phyloP scores from a whole-genome alignment of 64 coral and sea anemone species.

The Porites lutea region DNA sequence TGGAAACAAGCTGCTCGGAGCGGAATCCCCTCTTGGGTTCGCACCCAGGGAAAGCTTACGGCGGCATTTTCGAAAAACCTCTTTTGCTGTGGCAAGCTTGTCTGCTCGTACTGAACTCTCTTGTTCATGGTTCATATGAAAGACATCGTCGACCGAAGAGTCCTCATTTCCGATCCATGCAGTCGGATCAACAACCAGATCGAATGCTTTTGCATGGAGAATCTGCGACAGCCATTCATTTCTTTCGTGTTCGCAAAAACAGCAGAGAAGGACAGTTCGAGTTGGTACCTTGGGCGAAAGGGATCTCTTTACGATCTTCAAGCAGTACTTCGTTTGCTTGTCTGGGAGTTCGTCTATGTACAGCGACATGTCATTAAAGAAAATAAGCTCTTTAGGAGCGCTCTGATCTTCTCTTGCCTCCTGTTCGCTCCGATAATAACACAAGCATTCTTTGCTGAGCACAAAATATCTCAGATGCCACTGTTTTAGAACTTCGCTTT shows the following conservation, averaged over 20 bases:
- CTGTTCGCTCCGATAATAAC: constrained; percentile 79
- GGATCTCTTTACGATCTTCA: constrained; percentile 78
- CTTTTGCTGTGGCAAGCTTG: constrained; percentile 11
- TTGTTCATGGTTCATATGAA: neutral
- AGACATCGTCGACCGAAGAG: neutral
- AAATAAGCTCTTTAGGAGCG: constrained; percentile 80
- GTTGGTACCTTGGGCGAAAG: constrained; percentile 15
- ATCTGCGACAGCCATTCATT: constrained; percentile 88
- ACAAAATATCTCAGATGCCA: constrained; percentile 93
- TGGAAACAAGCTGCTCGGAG: neutral
- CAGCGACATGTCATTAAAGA: constrained; percentile 93
- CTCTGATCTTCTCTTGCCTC: constrained; percentile 37
- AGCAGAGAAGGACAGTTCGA: constrained; percentile 65
- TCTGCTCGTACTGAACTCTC: neutral
- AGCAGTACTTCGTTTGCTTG: constrained; percentile 79
- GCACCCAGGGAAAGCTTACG: neutral
- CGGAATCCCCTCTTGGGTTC: neutral
- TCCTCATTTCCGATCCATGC: constrained; percentile 56
- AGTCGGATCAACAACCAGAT: constrained; percentile 56
- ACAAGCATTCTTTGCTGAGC: constrained; percentile 91
- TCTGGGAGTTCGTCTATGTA: constrained; percentile 74
- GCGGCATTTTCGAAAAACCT: neutral
- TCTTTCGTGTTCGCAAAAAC: constrained; percentile 69
- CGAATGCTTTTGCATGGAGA: constrained; percentile 82
- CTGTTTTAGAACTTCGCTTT: constrained; percentile 87